Base-by-base conservation (phyloP, 1,140 invertebrate species). In the Dreissena rostriformis region DNA sequence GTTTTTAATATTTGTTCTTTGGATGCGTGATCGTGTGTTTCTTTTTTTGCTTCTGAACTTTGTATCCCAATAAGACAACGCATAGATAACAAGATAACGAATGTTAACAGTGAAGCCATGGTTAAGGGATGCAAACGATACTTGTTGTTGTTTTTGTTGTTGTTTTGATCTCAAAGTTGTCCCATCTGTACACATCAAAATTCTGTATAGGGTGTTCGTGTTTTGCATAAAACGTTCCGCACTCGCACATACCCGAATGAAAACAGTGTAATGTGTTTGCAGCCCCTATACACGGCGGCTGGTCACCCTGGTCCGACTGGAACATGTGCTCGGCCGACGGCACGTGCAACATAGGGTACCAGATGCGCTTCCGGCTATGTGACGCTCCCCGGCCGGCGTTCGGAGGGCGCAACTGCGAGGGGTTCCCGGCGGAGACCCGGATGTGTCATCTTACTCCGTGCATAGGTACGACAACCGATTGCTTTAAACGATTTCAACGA, bases 281-380 rank as follows among this genome's bases (percentile, higher is more conserved):
- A 84, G 82, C 53, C n/a, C 82, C 82, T 39, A 65, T 84, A 8
- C 73, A 84, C 68, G 82, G 82, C 52, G 66, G 29, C 15, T 84
- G 82, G 82, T 84, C 82, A 0, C 17, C 24, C 24, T 84, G 82
- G 82, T 84, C 82, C 14, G 82, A 72, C 14, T 77, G 73, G 82
- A 84, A 78, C 57, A 26, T 39, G n/a, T 84, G 82, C 51, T 84
- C 82, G 7, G 28, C 82, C 11, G 26, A 53, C 24, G 80, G 55
- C 14, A 52, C 73, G 2, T 84, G 82, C 55, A 78, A 26, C 17
- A 53, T 78, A 7, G 82, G 82, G 19, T 78, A 77, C 74, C 82
- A 78, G 67, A 77, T 84, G 74, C 72, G 74, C 51, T 84, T 84
- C 53, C 65, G 82, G 53, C 19, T 84, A 17, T 84, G 82, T 29